phyloP scores from a whole-genome alignment of 2,888 invertebrate genomes.

The Limenitis camilla region DNA sequence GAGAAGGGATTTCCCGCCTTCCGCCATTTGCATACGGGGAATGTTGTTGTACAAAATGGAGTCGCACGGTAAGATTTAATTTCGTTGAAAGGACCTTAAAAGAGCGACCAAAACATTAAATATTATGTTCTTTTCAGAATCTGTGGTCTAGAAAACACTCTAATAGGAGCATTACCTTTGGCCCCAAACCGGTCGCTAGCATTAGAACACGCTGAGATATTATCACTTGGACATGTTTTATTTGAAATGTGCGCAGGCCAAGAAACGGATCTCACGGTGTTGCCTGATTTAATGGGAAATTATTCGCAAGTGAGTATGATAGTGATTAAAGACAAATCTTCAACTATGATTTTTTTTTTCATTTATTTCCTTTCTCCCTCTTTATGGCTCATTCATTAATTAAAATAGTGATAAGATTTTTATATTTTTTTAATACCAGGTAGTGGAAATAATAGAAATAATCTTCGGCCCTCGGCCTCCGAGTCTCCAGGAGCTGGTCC shows the following conservation, averaged over 20 bases:
- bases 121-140: slow-evolving; percentile 64
- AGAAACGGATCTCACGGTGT: slow-evolving; percentile 82
- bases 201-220: slow-evolving; percentile 65
- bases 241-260: slow-evolving; percentile 94
- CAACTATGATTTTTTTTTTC: too few relatives aligned
- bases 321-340: background rate
- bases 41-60: slow-evolving; percentile 93
- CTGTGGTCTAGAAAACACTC: slow-evolving; percentile 89
- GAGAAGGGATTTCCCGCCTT: slow-evolving; percentile 92
- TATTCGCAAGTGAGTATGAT: slow-evolving; percentile 78
- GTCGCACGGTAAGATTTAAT: slow-evolving; percentile 82
- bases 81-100: background rate
- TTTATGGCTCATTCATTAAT: too few relatives aligned
- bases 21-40: slow-evolving; percentile 91
- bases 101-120: background rate
- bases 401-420: too few relatives aligned
- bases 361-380: too few relatives aligned
- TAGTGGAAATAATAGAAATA: slow-evolving; percentile 83
- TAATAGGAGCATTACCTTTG: slow-evolving; percentile 82
- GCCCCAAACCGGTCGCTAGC: slow-evolving; percentile 50
- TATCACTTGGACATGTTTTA: slow-evolving; percentile 86
- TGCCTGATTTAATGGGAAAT: slow-evolving; percentile 79
- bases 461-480: slow-evolving; percentile 86
- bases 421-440: slow-evolving; percentile 64
- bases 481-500: slow-evolving; percentile 84